Percentiles rank a stretch among this genome's conserved stretches.
phyloP scores from a whole-genome alignment of 1,140 invertebrate genomes.

The Lordiphosa collinella region DNA sequence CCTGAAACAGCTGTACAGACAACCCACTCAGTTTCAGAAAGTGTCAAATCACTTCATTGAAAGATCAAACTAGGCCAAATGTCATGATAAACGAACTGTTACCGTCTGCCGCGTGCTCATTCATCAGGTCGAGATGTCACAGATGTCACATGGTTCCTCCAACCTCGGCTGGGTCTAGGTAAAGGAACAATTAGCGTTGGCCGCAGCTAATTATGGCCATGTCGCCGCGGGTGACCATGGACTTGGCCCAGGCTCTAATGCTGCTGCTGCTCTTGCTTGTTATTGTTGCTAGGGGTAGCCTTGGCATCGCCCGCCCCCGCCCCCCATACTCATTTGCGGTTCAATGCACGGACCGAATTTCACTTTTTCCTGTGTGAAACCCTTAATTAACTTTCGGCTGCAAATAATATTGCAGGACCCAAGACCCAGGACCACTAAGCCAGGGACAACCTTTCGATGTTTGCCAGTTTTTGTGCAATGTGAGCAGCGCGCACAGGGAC shows the following conservation, averaged over 20 bases:
- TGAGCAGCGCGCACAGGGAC: conserved; percentile 29
- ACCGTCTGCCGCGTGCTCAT: conserved; percentile 48
- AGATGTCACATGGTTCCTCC: neutral
- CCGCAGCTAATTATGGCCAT: conserved; percentile 65
- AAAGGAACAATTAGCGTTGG: conserved; percentile 51
- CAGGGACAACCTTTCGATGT: conserved; percentile 9
- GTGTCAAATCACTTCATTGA: too few species aligned
- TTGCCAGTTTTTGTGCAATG: conserved; percentile 41
- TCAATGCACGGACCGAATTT: conserved; percentile 39
- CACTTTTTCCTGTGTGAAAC: conserved; percentile 53
- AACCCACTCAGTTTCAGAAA: too few species aligned
- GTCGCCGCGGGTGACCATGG: conserved; percentile 41
- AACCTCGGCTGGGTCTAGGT: conserved; percentile 13
- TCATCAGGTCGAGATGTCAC: conserved; percentile 37
- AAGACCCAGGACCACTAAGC: conserved; percentile 24
- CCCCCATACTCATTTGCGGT: conserved; percentile 25
- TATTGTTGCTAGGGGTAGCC: neutral
- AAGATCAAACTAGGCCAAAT: neutral
- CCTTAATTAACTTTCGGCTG: conserved; percentile 67
- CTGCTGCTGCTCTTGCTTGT: neutral
- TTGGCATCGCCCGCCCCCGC: neutral
- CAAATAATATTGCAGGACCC: conserved; percentile 28
- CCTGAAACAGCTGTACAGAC: too few species aligned
- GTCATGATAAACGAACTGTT: conserved; percentile 40
- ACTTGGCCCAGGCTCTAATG: neutral